Evolutionary conservation across 2,888 invertebrate species (phyloP), one percentile per base, ranked within the genome.

Genomic region (Ormyrus pomaceus): DNA sequence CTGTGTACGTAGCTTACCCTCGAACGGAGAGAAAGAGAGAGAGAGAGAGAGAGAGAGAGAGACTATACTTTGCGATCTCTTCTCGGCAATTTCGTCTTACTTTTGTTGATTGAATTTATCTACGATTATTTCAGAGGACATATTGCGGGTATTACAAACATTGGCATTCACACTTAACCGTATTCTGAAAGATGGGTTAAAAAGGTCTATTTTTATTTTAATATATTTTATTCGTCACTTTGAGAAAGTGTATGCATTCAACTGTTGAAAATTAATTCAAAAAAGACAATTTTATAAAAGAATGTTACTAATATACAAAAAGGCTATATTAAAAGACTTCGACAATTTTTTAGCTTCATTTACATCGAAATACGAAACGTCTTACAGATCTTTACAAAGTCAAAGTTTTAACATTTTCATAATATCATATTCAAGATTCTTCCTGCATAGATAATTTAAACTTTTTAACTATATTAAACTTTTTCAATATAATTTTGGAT

Each of bases 31-130:
- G 56, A 7, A 48, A 58, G 66, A 11, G 48, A 62, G 11, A 50
- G 19, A 53, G 55, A 4, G 11, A 56, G 56, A 7, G 58, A 58
- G 66, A 11, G 48, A 62, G 11, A 50, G 19, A 53, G 46, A 4
- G 11, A 34, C 53, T 13, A 51, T 55, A 48, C 58, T 78, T 78
- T 59, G 9, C 50, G 34, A 7, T n/a, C 3, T 6, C 48, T 59
- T 48, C 53, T 11, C 59, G 5, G 19, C 76, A 55, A 62, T 62
- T 77, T 58, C 11, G 10, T 71, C 58, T 77, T 59, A 70, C 45
- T 51, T n/a, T 71, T 65, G 72, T 78, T 55, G 66, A 72, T 66
- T 72, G 61, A 55, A 72, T 78, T 72, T 72, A 68, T 72, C 46
- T 34, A 9, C 71, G 19, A 78, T 78, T 72, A 66, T 66, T 71